Evolutionary conservation across 1,140 invertebrate species (phyloP), one percentile per base, ranked within the genome.

Genomic region (Anastatus disparis): DNA sequence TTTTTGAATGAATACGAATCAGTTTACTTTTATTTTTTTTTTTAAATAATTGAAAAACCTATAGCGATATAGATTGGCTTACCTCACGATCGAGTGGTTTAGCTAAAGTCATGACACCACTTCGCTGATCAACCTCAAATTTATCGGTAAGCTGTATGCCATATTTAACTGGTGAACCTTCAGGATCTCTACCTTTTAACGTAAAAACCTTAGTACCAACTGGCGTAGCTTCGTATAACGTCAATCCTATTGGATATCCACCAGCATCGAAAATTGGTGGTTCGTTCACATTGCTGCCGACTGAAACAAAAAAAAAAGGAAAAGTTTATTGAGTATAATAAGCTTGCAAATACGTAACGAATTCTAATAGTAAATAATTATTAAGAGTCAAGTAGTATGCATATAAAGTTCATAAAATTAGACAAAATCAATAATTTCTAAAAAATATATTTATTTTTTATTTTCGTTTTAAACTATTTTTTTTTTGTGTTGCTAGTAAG

Each of bases 41-140:
- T n/a, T n/a, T n/a, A n/a, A n/a, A n/a, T 35, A 10, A 35, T 35
- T 35, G 31, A 35, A 35, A 35, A 35, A n/a, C n/a, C n/a, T 35
- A 35, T 35, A 35, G 31, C 31, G 31, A 20, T 56, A 4, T 31
- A n/a, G 31, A 44, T 38, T 52, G 2, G 12, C 20, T 86, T 88
- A 95, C 94, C 88, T 96, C 94, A 77, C 93, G 89, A 87, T 97
- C 93, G 42, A 97, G 86, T 0, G 91, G 90, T 80, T 92, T 91
- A 12, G 90, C 88, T 35, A 96, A 84, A 3, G 89, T 94, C 29
- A 96, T 93, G 59, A 91, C 89, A 15, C 95, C 95, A 0, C 91
- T 92, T n/a, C 84, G 83, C 9, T 90, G 86, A 85, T 96, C 88
- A 1, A 95, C 94, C 46, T 86, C 86, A 74, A 96, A 92, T 75